These are phyloP conservation scores for Sinopyrophorus schimmeli DNA, from an alignment of 2,888 invertebrate genomes.

Conservation along the genomic window DNA sequence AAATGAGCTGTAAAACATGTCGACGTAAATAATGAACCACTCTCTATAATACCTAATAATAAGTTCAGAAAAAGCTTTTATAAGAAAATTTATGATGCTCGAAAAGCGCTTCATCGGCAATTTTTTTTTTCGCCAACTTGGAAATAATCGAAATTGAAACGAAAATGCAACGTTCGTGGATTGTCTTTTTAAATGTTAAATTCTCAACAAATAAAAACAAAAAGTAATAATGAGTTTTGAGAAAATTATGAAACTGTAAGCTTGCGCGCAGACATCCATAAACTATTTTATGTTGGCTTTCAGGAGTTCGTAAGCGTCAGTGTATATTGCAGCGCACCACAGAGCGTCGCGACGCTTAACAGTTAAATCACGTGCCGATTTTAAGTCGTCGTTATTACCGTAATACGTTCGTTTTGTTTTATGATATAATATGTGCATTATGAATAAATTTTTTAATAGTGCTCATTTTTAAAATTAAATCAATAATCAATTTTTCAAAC, in stretches of 20 bases:
- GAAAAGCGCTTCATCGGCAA: too few species aligned
- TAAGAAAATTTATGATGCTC: too few species aligned
- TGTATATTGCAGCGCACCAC: slow-evolving; percentile 17
- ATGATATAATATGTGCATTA: slow-evolving; percentile 11
- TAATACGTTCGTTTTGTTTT: slow-evolving; percentile 6
- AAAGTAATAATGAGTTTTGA: background rate
- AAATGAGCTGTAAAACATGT: too few species aligned
- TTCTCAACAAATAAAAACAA: too few species aligned
- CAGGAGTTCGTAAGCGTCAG: slow-evolving; percentile 23
- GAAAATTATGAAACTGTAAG: slow-evolving; percentile 6
- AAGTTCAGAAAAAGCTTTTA: too few species aligned
- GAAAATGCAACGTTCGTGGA: background rate
- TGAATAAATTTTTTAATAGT: too few species aligned
- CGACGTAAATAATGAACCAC: too few species aligned
- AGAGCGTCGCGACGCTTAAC: slow-evolving; percentile 23
- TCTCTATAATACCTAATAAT: too few species aligned
- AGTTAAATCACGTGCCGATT: slow-evolving; percentile 9
- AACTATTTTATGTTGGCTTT: slow-evolving; percentile 24
- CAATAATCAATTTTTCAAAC: too few species aligned
- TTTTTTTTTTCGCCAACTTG: too few species aligned
- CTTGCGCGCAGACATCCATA: slow-evolving; percentile 26
- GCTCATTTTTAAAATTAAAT: too few species aligned
- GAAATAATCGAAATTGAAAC: too few species aligned
- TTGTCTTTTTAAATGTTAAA: background rate
- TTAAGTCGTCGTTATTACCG: slow-evolving; percentile 6